Evolutionary conservation across 2,113 vertebrate genomes (phyloP).

Genomic region (Daboia siamensis): DNA sequence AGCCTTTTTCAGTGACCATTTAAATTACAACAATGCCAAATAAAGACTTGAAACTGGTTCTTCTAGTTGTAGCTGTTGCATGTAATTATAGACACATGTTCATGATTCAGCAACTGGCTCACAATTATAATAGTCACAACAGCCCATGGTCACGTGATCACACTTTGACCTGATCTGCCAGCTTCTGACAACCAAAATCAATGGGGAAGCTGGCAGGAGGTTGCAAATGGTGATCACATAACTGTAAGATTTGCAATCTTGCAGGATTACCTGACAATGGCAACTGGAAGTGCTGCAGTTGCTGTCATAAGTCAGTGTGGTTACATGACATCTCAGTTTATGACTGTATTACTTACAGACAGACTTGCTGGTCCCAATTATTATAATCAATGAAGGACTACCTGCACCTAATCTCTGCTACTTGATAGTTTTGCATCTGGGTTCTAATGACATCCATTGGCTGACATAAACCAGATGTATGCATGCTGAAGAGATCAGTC

Average conservation of each 20-base stretch:
- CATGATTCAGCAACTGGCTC: not conserved
- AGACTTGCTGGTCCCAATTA: not conserved
- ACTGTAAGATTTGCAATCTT: not conserved
- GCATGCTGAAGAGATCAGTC: not conserved
- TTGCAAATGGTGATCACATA: not conserved
- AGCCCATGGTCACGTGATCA: not conserved
- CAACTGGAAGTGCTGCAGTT: not conserved
- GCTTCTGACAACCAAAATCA: not conserved
- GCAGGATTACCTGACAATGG: not conserved
- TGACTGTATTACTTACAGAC: not conserved
- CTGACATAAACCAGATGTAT: not conserved
- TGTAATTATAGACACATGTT: not conserved
- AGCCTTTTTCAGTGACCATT: not conserved
- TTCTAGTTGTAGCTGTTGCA: not conserved
- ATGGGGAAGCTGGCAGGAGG: not conserved
- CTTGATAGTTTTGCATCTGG: not conserved
- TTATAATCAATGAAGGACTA: not conserved
- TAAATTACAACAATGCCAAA: not conserved
- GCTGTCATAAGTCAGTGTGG: not conserved
- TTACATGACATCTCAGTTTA: not conserved
- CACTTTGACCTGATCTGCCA: not conserved
- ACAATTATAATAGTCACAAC: not conserved
- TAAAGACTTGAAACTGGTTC: not conserved
- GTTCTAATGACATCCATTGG: not conserved
- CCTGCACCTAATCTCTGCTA: not conserved